Evolutionary conservation across 2,113 vertebrate genomes (phyloP), one percentile per base, ranked within the genome.

Genomic region (Microcebus lehilahytsara): DNA sequence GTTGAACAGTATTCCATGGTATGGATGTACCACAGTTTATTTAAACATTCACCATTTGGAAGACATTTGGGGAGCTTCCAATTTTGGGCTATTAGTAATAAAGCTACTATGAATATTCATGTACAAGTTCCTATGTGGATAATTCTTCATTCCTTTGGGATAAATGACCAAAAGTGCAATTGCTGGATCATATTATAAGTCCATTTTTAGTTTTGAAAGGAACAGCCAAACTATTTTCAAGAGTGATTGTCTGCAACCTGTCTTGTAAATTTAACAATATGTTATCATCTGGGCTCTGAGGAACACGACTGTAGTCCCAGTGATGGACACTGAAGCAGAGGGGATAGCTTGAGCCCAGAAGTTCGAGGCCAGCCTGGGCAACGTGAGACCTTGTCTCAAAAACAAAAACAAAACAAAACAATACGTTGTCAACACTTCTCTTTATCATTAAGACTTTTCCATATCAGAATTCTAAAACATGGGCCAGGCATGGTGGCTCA

Each of bases 161-260:
- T 89, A 87, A 97, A 91, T 51, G 60, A 80, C 13, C 46, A 91
- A 90, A 62, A 79, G 25, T 67, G 0, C 53, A 79, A 49, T 25
- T 74, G 30, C 56, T 78, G 79, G 85, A 58, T 51, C 40, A 6
- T 30, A 88, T n/a, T 34, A 58, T 58, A 92, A 58, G 9, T 90
- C 42, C n/a, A 86, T 74, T 80, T 88, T 92, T 60, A 87, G 89
- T 85, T 85, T 93, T 89, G n/a, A 93, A 95, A 94, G 62, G 66
- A 62, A 91, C 0, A 62, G 46, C n/a, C n/a, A 66, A 89, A 93
- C 23, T 91, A 81, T 72, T 89, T 83, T 83, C 67, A 81, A 66
- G 34, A 89, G 14, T 92, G 64, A 46, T 13, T 80, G 22, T 30
- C 37, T 32, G 64, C 37, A 96, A 69, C 12, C n/a, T 80, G 46